These are phyloP conservation scores for Idaea dimidiata DNA, from an alignment of 2,888 invertebrate species.

Conservation along the genomic window DNA sequence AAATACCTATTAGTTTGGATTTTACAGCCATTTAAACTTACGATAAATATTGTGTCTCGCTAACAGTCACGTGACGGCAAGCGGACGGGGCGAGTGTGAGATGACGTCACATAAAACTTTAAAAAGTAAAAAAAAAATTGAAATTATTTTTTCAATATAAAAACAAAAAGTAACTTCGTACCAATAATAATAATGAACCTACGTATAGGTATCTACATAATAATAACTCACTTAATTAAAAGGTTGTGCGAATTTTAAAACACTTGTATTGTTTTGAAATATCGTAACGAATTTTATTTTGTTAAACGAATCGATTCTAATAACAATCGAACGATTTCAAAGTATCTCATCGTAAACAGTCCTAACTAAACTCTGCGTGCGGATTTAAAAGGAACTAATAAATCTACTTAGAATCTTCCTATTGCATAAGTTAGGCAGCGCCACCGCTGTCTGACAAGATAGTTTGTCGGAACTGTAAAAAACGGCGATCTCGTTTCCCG, in stretches of 20 bases:
- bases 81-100: too few species aligned
- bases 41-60: too few species aligned
- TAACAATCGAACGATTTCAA: constrained; percentile 30
- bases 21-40: too few species aligned
- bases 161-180: too few species aligned
- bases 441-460: background rate
- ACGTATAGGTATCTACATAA: too few species aligned
- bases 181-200: too few species aligned
- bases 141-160: too few species aligned
- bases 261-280: constrained; percentile 5
- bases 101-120: too few species aligned
- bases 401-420: background rate
- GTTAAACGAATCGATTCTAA: constrained; percentile 44
- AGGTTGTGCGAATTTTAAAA: background rate
- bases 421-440: background rate
- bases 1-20: too few species aligned
- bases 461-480: constrained; percentile 29
- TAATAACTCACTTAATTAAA: background rate
- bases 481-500: constrained; percentile 59
- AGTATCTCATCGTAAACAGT: background rate
- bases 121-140: too few species aligned
- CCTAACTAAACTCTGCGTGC: background rate
- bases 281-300: constrained; percentile 35
- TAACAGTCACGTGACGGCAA: too few species aligned
- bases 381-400: background rate